Evolutionary conservation across 2,888 invertebrate genomes (phyloP).

Genomic region (Agonopterix arenella): DNA sequence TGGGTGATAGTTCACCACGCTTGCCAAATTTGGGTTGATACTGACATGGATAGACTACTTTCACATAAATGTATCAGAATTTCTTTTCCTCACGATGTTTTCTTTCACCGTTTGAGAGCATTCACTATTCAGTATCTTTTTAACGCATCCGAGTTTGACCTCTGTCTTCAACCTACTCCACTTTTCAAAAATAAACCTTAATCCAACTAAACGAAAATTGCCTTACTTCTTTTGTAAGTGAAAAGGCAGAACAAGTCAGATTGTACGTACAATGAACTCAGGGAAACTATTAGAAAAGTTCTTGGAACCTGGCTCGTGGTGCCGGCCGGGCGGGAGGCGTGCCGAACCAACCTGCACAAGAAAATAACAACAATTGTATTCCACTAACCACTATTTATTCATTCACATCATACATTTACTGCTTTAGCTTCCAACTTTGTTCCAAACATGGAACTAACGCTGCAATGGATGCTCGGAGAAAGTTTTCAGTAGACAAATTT

Average conservation of each 20-base stretch:
- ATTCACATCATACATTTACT: neutral
- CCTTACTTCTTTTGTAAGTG: slow-evolving; percentile 5
- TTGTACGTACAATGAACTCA: slow-evolving; percentile 43
- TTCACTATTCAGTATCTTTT: too few relatives aligned
- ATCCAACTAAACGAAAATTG: neutral
- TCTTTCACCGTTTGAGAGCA: too few relatives aligned
- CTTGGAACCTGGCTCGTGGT: slow-evolving; percentile 46
- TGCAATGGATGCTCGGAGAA: slow-evolving; percentile 6
- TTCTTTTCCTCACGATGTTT: too few relatives aligned
- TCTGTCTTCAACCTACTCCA: too few relatives aligned
- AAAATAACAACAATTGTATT: slow-evolving; percentile 12
- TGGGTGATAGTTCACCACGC: too few relatives aligned
- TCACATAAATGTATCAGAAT: too few relatives aligned
- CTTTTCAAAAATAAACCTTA: neutral
- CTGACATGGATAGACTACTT: too few relatives aligned
- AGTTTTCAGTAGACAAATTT: neutral
- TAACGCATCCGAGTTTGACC: neutral
- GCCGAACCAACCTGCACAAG: slow-evolving; percentile 29
- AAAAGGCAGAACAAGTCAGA: slow-evolving; percentile 29
- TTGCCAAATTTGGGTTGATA: too few relatives aligned
- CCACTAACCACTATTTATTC: neutral
- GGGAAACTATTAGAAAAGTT: slow-evolving; percentile 56
- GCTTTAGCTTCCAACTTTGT: neutral
- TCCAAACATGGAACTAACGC: neutral
- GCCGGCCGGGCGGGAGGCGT: slow-evolving; percentile 54